phyloP scores from a whole-genome alignment of 2,113 vertebrate genomes.

The Neogobius melanostomus region DNA sequence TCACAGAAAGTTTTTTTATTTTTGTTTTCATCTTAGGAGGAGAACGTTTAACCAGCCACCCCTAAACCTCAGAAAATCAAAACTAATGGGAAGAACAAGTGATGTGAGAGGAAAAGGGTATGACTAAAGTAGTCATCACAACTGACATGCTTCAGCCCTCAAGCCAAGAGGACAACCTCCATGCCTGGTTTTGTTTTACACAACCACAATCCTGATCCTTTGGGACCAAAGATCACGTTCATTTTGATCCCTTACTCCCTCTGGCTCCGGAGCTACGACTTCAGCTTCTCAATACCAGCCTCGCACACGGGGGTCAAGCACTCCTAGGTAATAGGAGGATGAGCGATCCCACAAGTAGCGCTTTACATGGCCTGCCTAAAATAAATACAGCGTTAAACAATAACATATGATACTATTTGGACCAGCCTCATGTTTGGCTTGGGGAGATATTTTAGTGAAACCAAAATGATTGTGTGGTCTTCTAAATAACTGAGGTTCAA shows the following conservation, averaged over 20 bases:
- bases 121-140: constrained; percentile 49
- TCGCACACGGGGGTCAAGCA: constrained; percentile 64
- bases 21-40: neutral
- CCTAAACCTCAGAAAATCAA: constrained; percentile 7
- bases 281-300: constrained; percentile 60
- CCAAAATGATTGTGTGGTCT: constrained; percentile 67
- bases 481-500: constrained; percentile 74
- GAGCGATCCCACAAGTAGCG: constrained; percentile 40
- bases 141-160: constrained; percentile 65
- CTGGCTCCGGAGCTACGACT: constrained; percentile 68
- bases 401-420: constrained; percentile 69
- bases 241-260: constrained; percentile 64
- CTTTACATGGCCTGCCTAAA: constrained; percentile 53
- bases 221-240: constrained; percentile 66
- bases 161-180: constrained; percentile 61
- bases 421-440: constrained; percentile 58
- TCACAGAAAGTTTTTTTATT: constrained; percentile 45
- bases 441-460: constrained; percentile 65
- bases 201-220: constrained; percentile 65
- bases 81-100: constrained; percentile 9
- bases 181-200: constrained; percentile 70
- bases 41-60: constrained; percentile 31
- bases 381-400: constrained; percentile 72
- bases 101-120: constrained; percentile 22
- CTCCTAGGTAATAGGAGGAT: constrained; percentile 30